Conservation (phyloP, 2,888 invertebrate species). For the Plagiodera versicolora region DNA sequence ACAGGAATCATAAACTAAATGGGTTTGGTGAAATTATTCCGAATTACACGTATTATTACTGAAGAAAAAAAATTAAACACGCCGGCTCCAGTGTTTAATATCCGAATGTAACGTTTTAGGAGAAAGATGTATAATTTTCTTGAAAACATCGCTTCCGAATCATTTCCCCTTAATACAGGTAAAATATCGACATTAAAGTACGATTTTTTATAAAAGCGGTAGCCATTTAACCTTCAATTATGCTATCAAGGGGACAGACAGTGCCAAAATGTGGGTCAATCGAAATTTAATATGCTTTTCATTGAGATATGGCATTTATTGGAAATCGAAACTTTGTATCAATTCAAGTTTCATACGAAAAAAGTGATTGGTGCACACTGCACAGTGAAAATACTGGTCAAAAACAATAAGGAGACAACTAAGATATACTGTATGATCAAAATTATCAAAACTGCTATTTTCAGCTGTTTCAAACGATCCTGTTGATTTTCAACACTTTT, state of each 20-base stretch:
- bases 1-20: background rate
- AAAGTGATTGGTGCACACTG: too few relatives aligned
- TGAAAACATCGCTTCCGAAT: constrained; percentile 21
- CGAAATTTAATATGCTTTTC: background rate
- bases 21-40: background rate
- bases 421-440: too few relatives aligned
- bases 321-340: background rate
- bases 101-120: constrained; percentile 27
- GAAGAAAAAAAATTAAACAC: background rate
- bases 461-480: too few relatives aligned
- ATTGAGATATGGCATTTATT: background rate
- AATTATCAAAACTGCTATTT: too few relatives aligned
- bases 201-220: constrained; percentile 12
- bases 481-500: too few relatives aligned
- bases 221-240: constrained; percentile 12
- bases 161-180: constrained; percentile 22
- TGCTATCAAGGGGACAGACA: background rate
- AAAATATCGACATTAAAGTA: constrained; percentile 18
- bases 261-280: background rate
- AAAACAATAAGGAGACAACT: too few relatives aligned
- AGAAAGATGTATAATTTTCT: constrained; percentile 26
- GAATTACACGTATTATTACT: background rate
- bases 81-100: constrained; percentile 19
- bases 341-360: background rate
- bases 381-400: too few relatives aligned